Conservation (phyloP, 2,797 vertebrate species). For the Semaprochilodus insignis region DNA sequence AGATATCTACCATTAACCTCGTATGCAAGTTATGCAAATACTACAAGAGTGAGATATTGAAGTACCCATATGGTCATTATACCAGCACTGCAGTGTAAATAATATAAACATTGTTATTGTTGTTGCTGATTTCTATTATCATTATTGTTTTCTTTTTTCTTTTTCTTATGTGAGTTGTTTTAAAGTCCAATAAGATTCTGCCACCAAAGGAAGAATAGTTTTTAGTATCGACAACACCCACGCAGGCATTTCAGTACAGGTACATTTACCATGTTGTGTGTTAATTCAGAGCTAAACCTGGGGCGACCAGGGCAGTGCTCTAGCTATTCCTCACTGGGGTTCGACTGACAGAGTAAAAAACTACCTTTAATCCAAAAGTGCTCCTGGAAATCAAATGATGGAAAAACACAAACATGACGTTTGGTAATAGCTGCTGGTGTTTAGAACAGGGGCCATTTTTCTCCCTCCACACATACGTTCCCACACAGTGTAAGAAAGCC, state of each 20-base stretch:
- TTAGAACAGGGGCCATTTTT: neutral
- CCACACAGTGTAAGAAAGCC: neutral
- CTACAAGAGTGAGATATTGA: too few relatives aligned
- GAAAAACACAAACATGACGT: neutral
- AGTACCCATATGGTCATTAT: too few relatives aligned
- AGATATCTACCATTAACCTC: too few relatives aligned
- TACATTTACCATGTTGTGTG: neutral
- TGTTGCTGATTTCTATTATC: too few relatives aligned
- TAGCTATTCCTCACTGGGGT: conserved; percentile 33
- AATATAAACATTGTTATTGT: too few relatives aligned
- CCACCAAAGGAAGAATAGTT: too few relatives aligned
- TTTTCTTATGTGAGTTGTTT: too few relatives aligned
- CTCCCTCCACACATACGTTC: neutral
- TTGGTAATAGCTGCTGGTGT: neutral
- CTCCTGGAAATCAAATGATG: neutral
- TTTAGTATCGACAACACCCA: too few relatives aligned
- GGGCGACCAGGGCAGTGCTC: neutral
- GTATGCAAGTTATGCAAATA: too few relatives aligned
- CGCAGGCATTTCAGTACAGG: neutral
- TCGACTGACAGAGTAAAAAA: conserved; percentile 19
- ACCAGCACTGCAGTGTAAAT: too few relatives aligned
- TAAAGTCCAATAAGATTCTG: too few relatives aligned
- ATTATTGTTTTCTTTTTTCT: too few relatives aligned
- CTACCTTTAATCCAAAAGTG: neutral
- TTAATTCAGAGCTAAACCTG: conserved; percentile 2